Evolutionary conservation across 1,140 invertebrate species (phyloP).

Genomic region (Drosophila bocki): DNA sequence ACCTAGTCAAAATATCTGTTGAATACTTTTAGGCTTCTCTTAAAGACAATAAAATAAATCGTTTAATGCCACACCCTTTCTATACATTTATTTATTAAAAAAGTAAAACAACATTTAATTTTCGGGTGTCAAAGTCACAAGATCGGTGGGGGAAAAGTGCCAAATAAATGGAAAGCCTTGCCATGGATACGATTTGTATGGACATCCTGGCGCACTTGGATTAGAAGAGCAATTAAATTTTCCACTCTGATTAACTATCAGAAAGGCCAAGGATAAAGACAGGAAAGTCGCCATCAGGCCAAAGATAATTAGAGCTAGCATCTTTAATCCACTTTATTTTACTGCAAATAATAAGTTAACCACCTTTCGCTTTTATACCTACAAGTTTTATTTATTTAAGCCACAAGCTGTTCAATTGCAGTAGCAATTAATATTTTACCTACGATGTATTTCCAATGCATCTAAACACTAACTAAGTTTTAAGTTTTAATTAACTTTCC

Average conservation of each 20-base stretch:
- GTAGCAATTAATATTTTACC: neutral
- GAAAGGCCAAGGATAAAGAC: neutral
- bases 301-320: neutral
- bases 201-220: neutral
- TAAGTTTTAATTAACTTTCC: too few relatives aligned
- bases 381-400: neutral
- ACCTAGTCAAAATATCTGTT: neutral
- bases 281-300: neutral
- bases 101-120: neutral
- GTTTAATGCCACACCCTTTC: neutral
- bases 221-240: neutral
- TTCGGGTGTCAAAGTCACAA: neutral
- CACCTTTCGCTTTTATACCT: neutral
- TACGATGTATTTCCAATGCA: neutral
- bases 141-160: neutral
- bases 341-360: neutral
- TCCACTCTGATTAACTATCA: neutral
- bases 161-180: neutral
- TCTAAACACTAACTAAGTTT: neutral
- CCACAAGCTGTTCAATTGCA: neutral
- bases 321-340: neutral
- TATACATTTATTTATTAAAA: neutral
- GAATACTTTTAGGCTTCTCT: neutral
- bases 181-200: neutral
- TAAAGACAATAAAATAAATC: neutral